Evolutionary conservation across 2,113 vertebrate genomes (phyloP), one percentile per base, ranked within the genome.

Genomic region (Equus quagga): DNA sequence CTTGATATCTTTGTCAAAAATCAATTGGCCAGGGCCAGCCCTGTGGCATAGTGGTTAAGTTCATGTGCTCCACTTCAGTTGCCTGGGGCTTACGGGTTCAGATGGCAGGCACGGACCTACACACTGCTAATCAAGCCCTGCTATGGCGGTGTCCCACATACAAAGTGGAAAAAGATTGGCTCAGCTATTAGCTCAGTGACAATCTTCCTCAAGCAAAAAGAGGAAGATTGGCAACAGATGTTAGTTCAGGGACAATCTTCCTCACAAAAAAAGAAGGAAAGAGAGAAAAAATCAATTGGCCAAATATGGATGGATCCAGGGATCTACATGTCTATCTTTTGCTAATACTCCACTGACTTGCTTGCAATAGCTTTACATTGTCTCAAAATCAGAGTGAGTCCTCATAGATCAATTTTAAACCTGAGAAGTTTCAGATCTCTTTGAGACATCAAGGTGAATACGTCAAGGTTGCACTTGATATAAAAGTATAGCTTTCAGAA

Each of bases 401-500:
- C 23, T 51, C 67, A 54, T 62, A 67, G 21, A 76, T 96, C 23
- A 41, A 36, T 60, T 94, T 97, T 70, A 94, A 89, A 72, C 8
- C 60, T 33, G 24, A 54, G 19, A 76, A 49, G 23, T 90, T 84
- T 87, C n/a, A 85, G n/a, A 26, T 76, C 3, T 76, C 51, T 84
- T 67, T 95, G 49, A 82, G 62, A 76, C 58, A 24, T 76, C 70
- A 69, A 56, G 65, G 56, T 73, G 21, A 83, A 8, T 72, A 65
- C 54, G 31, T 75, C 12, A 86, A 81, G 46, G 41, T 62, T 51
- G 19, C 19, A 51, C 64, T 73, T 86, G 67, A 70, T 73, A 89
- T 70, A 78, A 75, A 75, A 67, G 31, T 90, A 65, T 83, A 31
- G 26, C 87, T 90, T 88, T 73, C 54, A 86, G 41, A 94, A 82